Conservation (phyloP, 2,797 vertebrate species). For the Hydrocynus forskahlii region DNA sequence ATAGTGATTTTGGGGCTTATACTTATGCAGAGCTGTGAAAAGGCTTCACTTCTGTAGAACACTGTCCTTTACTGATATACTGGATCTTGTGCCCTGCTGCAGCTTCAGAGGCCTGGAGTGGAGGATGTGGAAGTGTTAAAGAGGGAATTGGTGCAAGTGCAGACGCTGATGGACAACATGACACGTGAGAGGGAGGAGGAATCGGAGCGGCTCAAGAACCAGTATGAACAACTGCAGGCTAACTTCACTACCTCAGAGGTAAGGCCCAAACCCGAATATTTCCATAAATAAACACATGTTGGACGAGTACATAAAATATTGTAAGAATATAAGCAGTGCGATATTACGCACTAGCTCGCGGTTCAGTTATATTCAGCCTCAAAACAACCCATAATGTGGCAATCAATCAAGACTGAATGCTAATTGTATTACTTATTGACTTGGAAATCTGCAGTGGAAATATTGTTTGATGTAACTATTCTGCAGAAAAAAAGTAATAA, state of each 20-base stretch:
- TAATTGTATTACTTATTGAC: background rate
- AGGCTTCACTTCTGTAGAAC: background rate
- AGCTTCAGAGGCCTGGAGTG: slow-evolving; percentile 95
- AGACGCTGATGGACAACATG: slow-evolving; percentile 95
- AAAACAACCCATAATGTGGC: background rate
- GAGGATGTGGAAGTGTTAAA: slow-evolving; percentile 96
- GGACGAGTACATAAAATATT: background rate
- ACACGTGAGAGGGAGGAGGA: slow-evolving; percentile 90
- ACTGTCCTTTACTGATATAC: slow-evolving; percentile 18
- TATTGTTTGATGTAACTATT: too few relatives aligned
- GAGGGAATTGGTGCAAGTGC: slow-evolving; percentile 95
- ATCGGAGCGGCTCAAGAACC: slow-evolving; percentile 87
- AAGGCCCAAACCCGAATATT: slow-evolving; percentile 48
- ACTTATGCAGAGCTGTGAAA: too few relatives aligned
- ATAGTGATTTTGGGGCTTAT: background rate
- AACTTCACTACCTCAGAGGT: slow-evolving; percentile 90
- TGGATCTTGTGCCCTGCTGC: slow-evolving; percentile 52
- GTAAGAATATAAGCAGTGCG: background rate
- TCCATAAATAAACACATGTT: background rate
- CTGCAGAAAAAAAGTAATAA: too few relatives aligned
- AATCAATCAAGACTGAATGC: background rate
- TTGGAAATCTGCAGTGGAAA: too few relatives aligned
- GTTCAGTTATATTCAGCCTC: background rate
- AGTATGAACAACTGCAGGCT: slow-evolving; percentile 87
- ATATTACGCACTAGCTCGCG: background rate